Conservation (phyloP, 2,113 vertebrate genomes). For the Aphyosemion australe region DNA sequence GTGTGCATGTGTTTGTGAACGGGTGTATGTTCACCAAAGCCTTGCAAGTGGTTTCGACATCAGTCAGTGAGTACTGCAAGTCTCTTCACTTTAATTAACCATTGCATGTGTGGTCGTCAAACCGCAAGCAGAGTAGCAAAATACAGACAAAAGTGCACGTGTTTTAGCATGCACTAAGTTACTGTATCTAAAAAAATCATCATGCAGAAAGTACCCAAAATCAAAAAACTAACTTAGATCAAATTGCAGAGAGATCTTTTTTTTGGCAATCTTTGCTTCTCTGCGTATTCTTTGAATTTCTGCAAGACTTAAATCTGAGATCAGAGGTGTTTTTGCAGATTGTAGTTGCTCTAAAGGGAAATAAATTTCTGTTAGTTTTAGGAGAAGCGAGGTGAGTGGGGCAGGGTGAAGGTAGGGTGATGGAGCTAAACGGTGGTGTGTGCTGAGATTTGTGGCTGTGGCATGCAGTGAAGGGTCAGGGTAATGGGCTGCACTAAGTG, state of each 20-base stretch:
- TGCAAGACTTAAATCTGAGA: neutral
- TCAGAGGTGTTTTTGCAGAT: slow-evolving; percentile 1
- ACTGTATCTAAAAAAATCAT: too few species aligned
- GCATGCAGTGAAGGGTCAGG: slow-evolving; percentile 27
- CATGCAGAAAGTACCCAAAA: too few species aligned
- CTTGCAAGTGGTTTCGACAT: slow-evolving; percentile 38
- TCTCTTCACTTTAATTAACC: slow-evolving; percentile 57
- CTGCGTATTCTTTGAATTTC: too few species aligned
- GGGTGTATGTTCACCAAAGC: slow-evolving; percentile 31
- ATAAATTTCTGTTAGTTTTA: slow-evolving; percentile 29
- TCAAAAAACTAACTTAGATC: neutral
- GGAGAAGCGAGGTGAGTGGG: slow-evolving; percentile 11
- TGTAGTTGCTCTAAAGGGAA: neutral
- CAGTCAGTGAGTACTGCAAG: slow-evolving; percentile 37
- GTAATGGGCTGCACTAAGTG: slow-evolving; percentile 35
- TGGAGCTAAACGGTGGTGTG: slow-evolving; percentile 41
- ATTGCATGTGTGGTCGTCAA: slow-evolving; percentile 35
- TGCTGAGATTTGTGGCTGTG: slow-evolving; percentile 55
- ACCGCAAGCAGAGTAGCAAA: slow-evolving; percentile 20
- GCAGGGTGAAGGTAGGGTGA: slow-evolving; percentile 26
- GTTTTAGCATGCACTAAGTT: slow-evolving; percentile 7
- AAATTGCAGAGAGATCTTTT: too few species aligned
- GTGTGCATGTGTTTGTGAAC: slow-evolving; percentile 11
- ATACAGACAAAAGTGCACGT: slow-evolving; percentile 11
- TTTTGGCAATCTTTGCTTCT: too few species aligned